Percentiles rank a stretch among this genome's conserved stretches.
These are phyloP conservation scores for Prunella himalayana DNA, from an alignment of 2,113 vertebrate species.

Conservation along the genomic window DNA sequence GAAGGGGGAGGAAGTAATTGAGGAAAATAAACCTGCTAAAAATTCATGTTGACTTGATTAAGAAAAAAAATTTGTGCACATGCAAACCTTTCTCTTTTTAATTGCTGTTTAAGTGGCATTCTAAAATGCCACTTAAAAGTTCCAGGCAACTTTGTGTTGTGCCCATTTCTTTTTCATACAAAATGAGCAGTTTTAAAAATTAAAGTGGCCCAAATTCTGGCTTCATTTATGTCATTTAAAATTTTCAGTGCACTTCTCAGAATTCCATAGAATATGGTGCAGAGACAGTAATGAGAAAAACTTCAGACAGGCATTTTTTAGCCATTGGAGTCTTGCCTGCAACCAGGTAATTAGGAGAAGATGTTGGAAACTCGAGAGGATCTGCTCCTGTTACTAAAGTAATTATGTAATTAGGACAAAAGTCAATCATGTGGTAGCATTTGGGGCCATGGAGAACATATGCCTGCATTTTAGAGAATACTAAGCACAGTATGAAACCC, in stretches of 20 bases:
- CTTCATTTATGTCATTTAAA: neutral
- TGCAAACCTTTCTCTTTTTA: neutral
- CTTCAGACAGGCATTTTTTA: neutral
- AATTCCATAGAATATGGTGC: neutral
- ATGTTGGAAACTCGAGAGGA: neutral
- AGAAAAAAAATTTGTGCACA: neutral
- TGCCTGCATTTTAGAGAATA: neutral
- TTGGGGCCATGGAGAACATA: neutral
- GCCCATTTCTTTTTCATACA: neutral
- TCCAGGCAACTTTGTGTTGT: neutral
- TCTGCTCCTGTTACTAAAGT: neutral
- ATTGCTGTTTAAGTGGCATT: neutral
- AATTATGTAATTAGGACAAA: constrained; percentile 37
- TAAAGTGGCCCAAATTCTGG: neutral
- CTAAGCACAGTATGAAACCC: neutral
- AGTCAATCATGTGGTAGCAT: neutral
- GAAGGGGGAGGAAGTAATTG: neutral
- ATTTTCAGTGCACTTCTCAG: neutral
- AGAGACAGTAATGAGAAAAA: constrained; percentile 1
- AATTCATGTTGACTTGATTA: neutral
- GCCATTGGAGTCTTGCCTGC: neutral
- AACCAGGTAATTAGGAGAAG: constrained; percentile 30
- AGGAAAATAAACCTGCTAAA: neutral
- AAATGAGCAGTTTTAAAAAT: neutral
- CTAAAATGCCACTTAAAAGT: neutral